Base-by-base conservation (phyloP, 2,888 invertebrate species). In the Homarus gammarus region DNA sequence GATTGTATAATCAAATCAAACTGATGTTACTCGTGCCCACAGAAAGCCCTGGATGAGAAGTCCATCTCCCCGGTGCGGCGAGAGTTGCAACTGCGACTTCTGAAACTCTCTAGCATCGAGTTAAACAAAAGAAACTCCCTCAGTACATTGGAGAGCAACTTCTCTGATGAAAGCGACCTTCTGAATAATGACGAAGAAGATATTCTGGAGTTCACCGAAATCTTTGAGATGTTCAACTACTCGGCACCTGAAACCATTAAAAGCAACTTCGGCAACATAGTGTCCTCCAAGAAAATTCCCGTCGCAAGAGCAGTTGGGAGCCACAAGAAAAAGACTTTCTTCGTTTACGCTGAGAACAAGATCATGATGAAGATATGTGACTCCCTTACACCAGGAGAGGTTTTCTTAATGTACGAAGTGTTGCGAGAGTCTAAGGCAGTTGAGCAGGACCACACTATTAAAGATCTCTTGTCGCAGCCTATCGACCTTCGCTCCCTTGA, bases 101-200 rank as follows among this genome's bases (percentile, higher is more conserved):
- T 79, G 6, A 82, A 82, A 31, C 56, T 85, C 10, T 33, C 68
- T 1, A 75, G 56, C 15, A 40, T 81, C 38, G 77, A 85, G 0
- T 2, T 82, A 15, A 36, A n/a, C 38, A 36, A 49, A n/a, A 64
- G 18, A 27, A 36, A 78, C 49, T 36, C n/a, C 31, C 84, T 81
- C 27, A 81, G 73, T 49, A 89, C 89, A 1, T 56, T 89, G 15
- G 89, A 89, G 79, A 85, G 84, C 78, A 91, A 91, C 75, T 91
- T 91, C 56, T 88, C 90, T 18, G 85, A 91, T 73, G 38, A 77
- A 12, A 73, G 78, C 33, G 91, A 91, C 31, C 51, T 77, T 6
- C 84, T 91, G 22, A 87, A 77, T n/a, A 70, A 77, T n/a, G 79
- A 84, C 10, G 91, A 91, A 2, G 91, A 90, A 72, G 89, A 91